These are phyloP conservation scores for Pedetes capensis DNA, from an alignment of 2,113 vertebrate species.

Conservation along the genomic window DNA sequence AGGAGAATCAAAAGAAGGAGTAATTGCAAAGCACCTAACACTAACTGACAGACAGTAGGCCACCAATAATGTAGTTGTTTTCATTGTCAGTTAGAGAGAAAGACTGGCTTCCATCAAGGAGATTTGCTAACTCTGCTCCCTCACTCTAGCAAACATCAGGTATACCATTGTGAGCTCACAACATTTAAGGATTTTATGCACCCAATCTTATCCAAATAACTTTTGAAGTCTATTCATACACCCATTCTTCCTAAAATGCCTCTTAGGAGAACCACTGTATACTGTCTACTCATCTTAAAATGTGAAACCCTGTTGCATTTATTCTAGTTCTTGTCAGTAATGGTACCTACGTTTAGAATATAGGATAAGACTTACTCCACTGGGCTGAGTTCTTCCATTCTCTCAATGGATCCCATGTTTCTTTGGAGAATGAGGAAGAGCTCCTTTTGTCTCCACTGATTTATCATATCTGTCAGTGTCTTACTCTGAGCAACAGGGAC, in stretches of 20 bases:
- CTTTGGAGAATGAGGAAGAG: not conserved
- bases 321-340: not conserved
- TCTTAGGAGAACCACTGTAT: not conserved
- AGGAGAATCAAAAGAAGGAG: not conserved
- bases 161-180: not conserved
- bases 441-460: too few relatives aligned
- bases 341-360: not conserved
- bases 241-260: not conserved
- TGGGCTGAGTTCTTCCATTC: not conserved
- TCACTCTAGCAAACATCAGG: not conserved
- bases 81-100: not conserved
- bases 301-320: not conserved
- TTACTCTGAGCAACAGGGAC: not conserved
- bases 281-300: not conserved
- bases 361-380: not conserved
- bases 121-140: not conserved
- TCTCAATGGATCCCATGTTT: not conserved
- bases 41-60: not conserved
- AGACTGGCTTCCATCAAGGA: not conserved
- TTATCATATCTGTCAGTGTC: fast-evolving
- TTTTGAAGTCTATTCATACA: not conserved
- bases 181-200: not conserved
- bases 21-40: not conserved
- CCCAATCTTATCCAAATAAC: not conserved
- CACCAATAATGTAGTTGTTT: not conserved